Evolutionary conservation across 2,113 vertebrate species (phyloP), one percentile per base, ranked within the genome.

Genomic region (Erythrocercus mccallii): DNA sequence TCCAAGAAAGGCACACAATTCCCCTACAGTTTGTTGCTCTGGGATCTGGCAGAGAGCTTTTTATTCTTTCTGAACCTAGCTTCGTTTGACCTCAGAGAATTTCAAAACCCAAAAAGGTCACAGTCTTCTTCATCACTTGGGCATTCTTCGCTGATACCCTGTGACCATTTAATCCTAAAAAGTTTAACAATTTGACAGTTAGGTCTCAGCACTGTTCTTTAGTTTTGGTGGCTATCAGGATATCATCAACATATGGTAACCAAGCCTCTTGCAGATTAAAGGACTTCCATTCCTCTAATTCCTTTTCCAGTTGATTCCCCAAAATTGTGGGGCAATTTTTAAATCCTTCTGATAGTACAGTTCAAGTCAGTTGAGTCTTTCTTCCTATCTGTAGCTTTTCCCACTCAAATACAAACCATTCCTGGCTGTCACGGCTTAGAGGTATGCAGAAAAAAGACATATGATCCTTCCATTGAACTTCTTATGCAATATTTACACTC

Each of bases 141-240:
- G 28, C 0, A 0, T 48, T 69, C 35, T 48, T 38, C 35, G 44
- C 40, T 1, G 0, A 11, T n/a, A n/a, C 5, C 2, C 35, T 58
- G 23, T 16, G n/a, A 28, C 30, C 79, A 18, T 42, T 40, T 50
- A 58, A 50, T 38, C 17, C 54, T 33, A 7, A 48, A 64, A 64
- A 12, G 14, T n/a, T 58, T 23, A 23, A 40, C 18, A 48, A 23
- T 69, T 48, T 11, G 17, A 21, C 53, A 38, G 18, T 10, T 47
- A 17, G 51, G 42, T 38, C 51, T 48, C 42, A 81, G 28, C 13
- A 33, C 35, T 28, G 35, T 7, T n/a, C 18, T 14, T 81, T 28
- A 48, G 53, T 33, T 69, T 33, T 47, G 18, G 42, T 57, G 22
- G 8, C n/a, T 27, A 11, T 33, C 22, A 57, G n/a, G 33, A 35